Percentiles rank a stretch among this genome's conserved stretches.
These are phyloP conservation scores for Drosophila merina DNA, from an alignment of 2,888 invertebrate genomes.

Conservation along the genomic window DNA sequence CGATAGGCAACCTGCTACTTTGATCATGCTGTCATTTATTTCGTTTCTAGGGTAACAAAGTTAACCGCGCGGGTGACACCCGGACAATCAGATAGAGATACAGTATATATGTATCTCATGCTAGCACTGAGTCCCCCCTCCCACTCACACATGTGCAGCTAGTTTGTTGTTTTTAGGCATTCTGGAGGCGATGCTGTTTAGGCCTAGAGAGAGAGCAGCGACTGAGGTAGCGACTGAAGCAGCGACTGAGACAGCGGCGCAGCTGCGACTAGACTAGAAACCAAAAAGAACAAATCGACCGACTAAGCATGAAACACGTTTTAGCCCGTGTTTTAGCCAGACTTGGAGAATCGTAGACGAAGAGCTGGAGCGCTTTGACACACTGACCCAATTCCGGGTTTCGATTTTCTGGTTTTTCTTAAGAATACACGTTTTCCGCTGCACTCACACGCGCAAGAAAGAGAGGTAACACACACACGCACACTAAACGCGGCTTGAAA, in stretches of 20 bases:
- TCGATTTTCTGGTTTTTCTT: conserved; percentile 81
- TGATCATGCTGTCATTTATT: background rate
- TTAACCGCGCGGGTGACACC: conserved; percentile 64
- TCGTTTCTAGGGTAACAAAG: conserved; percentile 15
- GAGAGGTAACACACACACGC: conserved; percentile 27
- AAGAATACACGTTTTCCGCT: conserved; percentile 74
- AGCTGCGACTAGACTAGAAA: conserved; percentile 41
- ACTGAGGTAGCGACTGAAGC: conserved; percentile 18
- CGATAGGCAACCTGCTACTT: too few relatives aligned
- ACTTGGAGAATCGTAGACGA: conserved; percentile 39
- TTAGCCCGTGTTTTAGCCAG: conserved; percentile 48
- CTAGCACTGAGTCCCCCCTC: conserved; percentile 1
- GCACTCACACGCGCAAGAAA: conserved; percentile 41
- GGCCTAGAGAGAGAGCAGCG: conserved; percentile 28
- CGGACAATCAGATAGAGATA: conserved; percentile 21
- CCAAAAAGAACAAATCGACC: conserved; percentile 61
- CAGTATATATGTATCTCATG: background rate
- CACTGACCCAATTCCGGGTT: conserved; percentile 81
- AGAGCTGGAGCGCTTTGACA: conserved; percentile 69
- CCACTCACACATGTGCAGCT: conserved; percentile 12
- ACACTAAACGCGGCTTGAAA: conserved; percentile 21
- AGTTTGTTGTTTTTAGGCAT: conserved; percentile 15
- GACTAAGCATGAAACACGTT: conserved; percentile 55
- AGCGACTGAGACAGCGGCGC: conserved; percentile 15
- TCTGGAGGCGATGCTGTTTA: conserved; percentile 50